Evolutionary conservation across 2,888 invertebrate species (phyloP), one percentile per base, ranked within the genome.

Genomic region (Cosmopolites sordidus): DNA sequence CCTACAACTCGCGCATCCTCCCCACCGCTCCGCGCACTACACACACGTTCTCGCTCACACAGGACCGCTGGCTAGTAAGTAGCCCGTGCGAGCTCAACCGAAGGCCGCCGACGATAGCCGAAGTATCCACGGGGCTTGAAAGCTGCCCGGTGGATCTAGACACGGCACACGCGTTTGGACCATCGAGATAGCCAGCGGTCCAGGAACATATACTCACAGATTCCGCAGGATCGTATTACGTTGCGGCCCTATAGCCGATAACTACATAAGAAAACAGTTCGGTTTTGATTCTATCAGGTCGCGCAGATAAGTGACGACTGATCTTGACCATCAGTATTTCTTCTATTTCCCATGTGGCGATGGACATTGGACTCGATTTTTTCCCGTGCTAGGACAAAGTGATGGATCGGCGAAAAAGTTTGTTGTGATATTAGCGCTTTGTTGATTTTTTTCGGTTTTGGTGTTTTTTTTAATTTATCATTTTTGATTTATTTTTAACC

Each of bases 1-100:
- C 65, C 64, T 63, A 66, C 59, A 59, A 54, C 64, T 61, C 70
- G 71, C 64, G 71, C 74, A 73, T 70, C 73, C 72, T 74, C 74
- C 74, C 75, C 50, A 56, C 59, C 49, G 53, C 57, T 42, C 72
- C 74, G 76, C 76, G 75, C 74, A 65, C 72, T 71, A 61, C 58
- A 54, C 58, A 58, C 58, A 54, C 58, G 46, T 45, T 27, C 8
- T 22, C 22, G 27, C 48, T 41, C 40, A 42, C 42, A 48, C 50
- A 70, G 71, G 75, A 77, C 78, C 78, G 78, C 74, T 78, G 79
- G 79, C 77, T 76, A 74, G 72, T 69, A 71, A 73, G 72, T 73
- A 73, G 73, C 73, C 73, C 68, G 67, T 65, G 61, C 71, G 71
- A 69, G 56, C 48, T 51, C 52, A 46, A 39, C 56, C 70, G 70